Evolutionary conservation across 2,113 vertebrate species (phyloP).

Genomic region (Eptesicus fuscus): DNA sequence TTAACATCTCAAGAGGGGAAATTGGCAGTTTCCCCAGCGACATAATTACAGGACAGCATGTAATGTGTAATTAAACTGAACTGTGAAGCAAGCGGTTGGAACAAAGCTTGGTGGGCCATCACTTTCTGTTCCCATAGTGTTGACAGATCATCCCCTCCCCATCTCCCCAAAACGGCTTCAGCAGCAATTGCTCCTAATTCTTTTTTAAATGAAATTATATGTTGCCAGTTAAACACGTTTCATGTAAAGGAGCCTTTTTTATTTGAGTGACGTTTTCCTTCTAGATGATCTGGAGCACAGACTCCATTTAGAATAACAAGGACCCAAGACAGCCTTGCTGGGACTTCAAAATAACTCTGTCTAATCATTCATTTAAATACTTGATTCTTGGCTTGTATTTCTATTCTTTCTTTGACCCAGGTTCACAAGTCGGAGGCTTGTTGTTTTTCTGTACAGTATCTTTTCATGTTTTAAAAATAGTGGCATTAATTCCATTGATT

Average conservation of each 20-base stretch:
- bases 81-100: constrained; percentile 75
- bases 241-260: constrained; percentile 49
- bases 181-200: constrained; percentile 64
- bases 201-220: constrained; percentile 72
- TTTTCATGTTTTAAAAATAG: constrained; percentile 57
- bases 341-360: constrained; percentile 44
- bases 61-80: constrained; percentile 81
- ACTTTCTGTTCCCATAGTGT: constrained; percentile 67
- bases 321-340: constrained; percentile 7
- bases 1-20: constrained; percentile 70
- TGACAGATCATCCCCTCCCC: constrained; percentile 66
- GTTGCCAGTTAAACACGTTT: constrained; percentile 71
- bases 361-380: constrained; percentile 24
- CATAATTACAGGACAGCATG: constrained; percentile 79
- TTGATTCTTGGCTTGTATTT: constrained; percentile 40
- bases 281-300: constrained; percentile 17
- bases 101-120: constrained; percentile 76
- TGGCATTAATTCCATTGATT: constrained; percentile 44
- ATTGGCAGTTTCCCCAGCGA: constrained; percentile 79
- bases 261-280: constrained; percentile 63
- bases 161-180: constrained; percentile 67
- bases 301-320: constrained; percentile 42
- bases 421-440: constrained; percentile 19
- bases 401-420: constrained; percentile 34
- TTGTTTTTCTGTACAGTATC: constrained; percentile 33